Percentiles rank a stretch among this genome's conserved stretches.
These are phyloP conservation scores for Helogale parvula DNA, from an alignment of 2,113 vertebrate species.

Conservation along the genomic window DNA sequence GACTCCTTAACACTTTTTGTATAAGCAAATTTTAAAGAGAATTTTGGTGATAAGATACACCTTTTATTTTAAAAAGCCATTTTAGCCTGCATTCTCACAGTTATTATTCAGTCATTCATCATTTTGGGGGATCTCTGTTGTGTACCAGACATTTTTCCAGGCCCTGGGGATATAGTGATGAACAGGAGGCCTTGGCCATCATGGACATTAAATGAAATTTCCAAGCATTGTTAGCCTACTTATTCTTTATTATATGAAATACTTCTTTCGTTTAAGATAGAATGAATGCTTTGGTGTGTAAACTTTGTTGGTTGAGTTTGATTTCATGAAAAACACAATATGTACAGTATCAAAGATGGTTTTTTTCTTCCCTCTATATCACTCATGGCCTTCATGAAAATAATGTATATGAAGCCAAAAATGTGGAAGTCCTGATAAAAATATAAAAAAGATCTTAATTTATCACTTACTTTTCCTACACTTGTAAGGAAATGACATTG, in stretches of 20 bases:
- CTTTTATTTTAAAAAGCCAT: not conserved
- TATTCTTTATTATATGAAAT: not conserved
- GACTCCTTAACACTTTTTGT: not conserved
- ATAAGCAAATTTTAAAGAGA: not conserved
- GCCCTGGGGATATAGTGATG: not conserved
- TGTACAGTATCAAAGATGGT: not conserved
- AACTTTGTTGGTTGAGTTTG: not conserved
- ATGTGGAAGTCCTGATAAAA: not conserved
- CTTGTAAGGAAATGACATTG: not conserved
- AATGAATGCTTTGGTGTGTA: not conserved
- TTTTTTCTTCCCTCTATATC: not conserved
- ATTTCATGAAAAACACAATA: not conserved
- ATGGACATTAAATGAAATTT: not conserved
- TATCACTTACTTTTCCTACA: not conserved
- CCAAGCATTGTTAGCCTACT: not conserved
- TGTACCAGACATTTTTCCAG: not conserved
- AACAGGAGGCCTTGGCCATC: not conserved
- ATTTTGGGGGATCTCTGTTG: not conserved
- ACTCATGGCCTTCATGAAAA: not conserved
- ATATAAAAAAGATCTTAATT: not conserved
- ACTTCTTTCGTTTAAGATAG: not conserved
- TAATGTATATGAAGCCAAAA: not conserved
- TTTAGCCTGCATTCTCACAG: not conserved
- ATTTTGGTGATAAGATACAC: not conserved
- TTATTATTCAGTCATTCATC: not conserved